Evolutionary conservation across 2,888 invertebrate genomes (phyloP), one percentile per base, ranked within the genome.

Genomic region (Phorcus lineatus): DNA sequence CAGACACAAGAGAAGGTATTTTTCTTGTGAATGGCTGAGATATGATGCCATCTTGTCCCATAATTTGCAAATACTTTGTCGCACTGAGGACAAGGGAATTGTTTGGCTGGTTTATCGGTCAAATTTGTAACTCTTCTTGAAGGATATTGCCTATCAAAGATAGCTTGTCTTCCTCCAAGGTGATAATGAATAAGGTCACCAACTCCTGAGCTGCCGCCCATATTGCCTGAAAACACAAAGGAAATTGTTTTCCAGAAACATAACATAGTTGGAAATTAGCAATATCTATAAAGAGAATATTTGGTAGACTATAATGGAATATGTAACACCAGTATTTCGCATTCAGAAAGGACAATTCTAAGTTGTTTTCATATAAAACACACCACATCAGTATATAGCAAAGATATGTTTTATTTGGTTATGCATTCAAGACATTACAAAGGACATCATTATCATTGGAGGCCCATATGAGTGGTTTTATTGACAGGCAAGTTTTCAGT

Each of bases 21-120:
- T 36, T 70, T 70, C n/a, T 36, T 28, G 36, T 70, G 70, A 36
- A 70, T 40, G n/a, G 36, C 70, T 7, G 31, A 16, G n/a, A 70
- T 19, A 70, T 70, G 70, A 40, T 70, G 70, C 40, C 70, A 70
- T 16, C 70, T 70, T 11, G 70, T 17, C n/a, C 70, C 70, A 36
- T 40, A 31, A 40, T 31, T 70, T 17, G 70, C 40, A 40, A 70
- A 70, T 3, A 36, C 16, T 70, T 70, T 70, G 17, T 70, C 31
- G 19, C 70, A 70, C 19, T 40, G 19, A 31, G 70, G 70, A 36
- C 31, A 70, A 36, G 31, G 70, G n/a, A n/a, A 70, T 36, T 70
- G 70, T 36, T 70, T 70, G 0, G 31, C 16, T 22, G 22, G 57
- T 24, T 57, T 19, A 57, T 19, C 19, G 19, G 24, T 6, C 19